Evolutionary conservation across 2,113 vertebrate genomes (phyloP).

Genomic region (Tonatia bakeri): DNA sequence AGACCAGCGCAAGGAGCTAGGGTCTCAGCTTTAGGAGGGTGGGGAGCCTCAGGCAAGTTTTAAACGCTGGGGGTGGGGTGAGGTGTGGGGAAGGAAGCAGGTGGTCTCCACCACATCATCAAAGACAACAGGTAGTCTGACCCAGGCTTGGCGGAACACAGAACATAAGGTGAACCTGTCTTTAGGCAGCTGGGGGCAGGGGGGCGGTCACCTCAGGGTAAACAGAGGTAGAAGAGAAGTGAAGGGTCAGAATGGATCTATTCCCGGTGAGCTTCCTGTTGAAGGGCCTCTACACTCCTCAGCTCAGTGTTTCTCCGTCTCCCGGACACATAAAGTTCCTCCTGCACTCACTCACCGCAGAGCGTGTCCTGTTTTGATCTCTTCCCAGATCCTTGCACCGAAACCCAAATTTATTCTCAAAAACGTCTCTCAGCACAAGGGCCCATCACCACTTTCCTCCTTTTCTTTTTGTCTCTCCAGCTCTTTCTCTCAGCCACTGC

Average conservation of each 20-base stretch:
- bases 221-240: not conserved
- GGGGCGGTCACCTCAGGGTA: not conserved
- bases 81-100: not conserved
- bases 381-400: not conserved
- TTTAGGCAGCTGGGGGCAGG: too few relatives aligned
- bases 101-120: rapidly evolving
- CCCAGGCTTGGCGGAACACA: not conserved
- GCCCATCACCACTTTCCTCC: not conserved
- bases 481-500: not conserved
- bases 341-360: not conserved
- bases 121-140: not conserved
- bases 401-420: not conserved
- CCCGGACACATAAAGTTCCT: not conserved
- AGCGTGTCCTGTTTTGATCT: not conserved
- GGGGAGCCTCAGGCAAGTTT: not conserved
- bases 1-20: not conserved
- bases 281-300: not conserved
- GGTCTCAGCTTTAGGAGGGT: not conserved
- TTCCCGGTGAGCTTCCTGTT: not conserved
- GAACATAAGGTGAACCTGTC: not conserved
- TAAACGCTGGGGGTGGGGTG: not conserved
- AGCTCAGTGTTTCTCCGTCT: not conserved
- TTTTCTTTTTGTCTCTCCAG: not conserved
- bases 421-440: not conserved
- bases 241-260: not conserved